Percentiles rank a stretch among this genome's conserved stretches.
These are phyloP conservation scores for Acrobasis consociella DNA, from an alignment of 2,888 invertebrate genomes.

Conservation along the genomic window DNA sequence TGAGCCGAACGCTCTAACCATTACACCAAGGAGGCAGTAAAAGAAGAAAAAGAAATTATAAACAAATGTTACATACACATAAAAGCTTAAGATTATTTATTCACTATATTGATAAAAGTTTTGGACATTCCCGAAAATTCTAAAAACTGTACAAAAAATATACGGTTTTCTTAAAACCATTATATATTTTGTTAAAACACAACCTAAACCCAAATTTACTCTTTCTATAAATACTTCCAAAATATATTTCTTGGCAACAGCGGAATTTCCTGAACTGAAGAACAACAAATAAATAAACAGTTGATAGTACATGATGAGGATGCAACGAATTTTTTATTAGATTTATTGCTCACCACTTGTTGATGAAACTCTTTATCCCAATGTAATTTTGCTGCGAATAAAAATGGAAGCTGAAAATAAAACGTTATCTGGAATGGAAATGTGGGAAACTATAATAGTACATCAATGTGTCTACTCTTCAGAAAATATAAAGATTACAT, in stretches of 20 bases:
- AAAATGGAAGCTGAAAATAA: background rate
- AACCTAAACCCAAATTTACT: conserved; percentile 14
- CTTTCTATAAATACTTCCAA: conserved; percentile 1
- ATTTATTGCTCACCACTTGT: conserved; percentile 22
- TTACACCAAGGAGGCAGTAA: too few species aligned
- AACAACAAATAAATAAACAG: conserved; percentile 16
- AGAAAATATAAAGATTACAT: too few species aligned
- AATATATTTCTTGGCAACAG: conserved; percentile 17
- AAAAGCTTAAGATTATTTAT: too few species aligned
- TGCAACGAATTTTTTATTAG: conserved; percentile 22
- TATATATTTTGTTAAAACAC: background rate
- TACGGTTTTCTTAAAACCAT: background rate
- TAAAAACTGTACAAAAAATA: too few species aligned
- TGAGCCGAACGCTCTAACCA: too few species aligned
- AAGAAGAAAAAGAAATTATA: too few species aligned
- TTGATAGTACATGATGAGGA: conserved; percentile 16
- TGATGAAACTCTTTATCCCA: conserved; percentile 1
- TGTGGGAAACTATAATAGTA: too few species aligned
- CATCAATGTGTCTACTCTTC: too few species aligned
- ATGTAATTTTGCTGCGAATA: background rate
- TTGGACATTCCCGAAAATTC: too few species aligned
- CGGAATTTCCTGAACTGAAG: conserved; percentile 10
- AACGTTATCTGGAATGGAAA: too few species aligned
- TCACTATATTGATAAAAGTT: too few species aligned
- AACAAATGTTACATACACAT: too few species aligned